Conservation (phyloP, 2,113 vertebrate species). For the Eublepharis macularius region DNA sequence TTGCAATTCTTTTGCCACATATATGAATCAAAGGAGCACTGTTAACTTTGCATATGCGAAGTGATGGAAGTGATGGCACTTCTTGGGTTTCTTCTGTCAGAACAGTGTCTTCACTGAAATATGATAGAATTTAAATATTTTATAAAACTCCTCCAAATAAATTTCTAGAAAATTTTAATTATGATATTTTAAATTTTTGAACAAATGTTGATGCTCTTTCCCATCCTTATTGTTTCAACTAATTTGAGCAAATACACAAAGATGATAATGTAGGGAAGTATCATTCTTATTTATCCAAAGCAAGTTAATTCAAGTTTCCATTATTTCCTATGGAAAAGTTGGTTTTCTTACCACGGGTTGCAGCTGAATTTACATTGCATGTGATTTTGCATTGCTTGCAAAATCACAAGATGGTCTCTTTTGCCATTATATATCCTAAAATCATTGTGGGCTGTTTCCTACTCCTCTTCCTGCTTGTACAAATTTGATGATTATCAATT, state of each 20-base stretch:
- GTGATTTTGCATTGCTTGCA: not conserved
- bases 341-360: conserved; percentile 41
- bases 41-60: not conserved
- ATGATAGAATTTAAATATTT: conserved; percentile 34
- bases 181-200: conserved; percentile 60
- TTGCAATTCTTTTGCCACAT: conserved; percentile 28
- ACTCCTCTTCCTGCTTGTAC: conserved; percentile 56
- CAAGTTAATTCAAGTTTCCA: conserved; percentile 63
- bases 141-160: conserved; percentile 56
- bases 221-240: conserved; percentile 28
- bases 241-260: conserved; percentile 42
- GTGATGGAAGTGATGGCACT: conserved; percentile 10
- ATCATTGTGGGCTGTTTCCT: conserved; percentile 68
- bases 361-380: conserved; percentile 22
- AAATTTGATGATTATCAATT: conserved; percentile 60
- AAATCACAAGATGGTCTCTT: conserved; percentile 41
- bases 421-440: conserved; percentile 57
- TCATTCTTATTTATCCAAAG: conserved; percentile 46
- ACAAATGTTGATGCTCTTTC: conserved; percentile 26
- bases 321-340: conserved; percentile 82
- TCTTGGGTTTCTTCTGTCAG: conserved; percentile 23
- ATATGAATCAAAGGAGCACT: not conserved
- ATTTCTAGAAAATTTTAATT: conserved; percentile 59
- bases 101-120: conserved; percentile 13
- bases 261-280: conserved; percentile 36